phyloP scores from a whole-genome alignment of 2,113 vertebrate species.

The Colistium nudipinnis region DNA sequence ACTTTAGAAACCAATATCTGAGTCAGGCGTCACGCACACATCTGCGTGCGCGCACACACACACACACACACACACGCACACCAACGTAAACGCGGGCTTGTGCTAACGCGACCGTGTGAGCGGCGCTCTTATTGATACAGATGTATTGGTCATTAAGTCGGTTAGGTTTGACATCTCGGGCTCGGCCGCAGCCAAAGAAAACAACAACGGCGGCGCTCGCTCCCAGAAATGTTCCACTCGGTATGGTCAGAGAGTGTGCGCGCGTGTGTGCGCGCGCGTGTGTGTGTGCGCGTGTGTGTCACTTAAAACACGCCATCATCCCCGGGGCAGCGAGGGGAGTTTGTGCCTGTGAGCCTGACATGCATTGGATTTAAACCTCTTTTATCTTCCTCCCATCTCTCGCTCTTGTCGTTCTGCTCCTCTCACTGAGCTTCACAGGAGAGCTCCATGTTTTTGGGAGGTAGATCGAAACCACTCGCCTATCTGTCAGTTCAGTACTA shows the following conservation, averaged over 20 bases:
- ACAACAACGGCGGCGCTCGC: conserved; percentile 64
- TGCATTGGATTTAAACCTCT: background rate
- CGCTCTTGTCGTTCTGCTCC: background rate
- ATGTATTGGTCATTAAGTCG: conserved; percentile 85
- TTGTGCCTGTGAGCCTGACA: background rate
- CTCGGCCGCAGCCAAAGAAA: conserved; percentile 77
- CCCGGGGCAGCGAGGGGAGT: background rate
- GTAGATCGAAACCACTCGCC: background rate
- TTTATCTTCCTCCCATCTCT: background rate
- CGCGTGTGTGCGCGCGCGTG: conserved; percentile 24
- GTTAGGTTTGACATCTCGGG: conserved; percentile 76
- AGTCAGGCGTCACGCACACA: conserved; percentile 45
- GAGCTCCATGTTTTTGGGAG: background rate
- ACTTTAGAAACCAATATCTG: conserved; percentile 71
- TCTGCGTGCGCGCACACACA: background rate
- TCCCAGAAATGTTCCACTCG: conserved; percentile 74
- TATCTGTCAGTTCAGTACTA: too few species aligned
- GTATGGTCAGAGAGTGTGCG: conserved; percentile 42
- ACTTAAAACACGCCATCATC: conserved; percentile 28
- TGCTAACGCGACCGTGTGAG: conserved; percentile 77
- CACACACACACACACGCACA: conserved; percentile 10
- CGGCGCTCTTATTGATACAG: conserved; percentile 81
- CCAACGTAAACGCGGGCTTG: conserved; percentile 65
- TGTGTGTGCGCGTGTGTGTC: conserved; percentile 32
- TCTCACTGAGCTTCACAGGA: background rate